A percentile compares a stretch with the other conserved stretches of the same genome.
Conservation (phyloP, 2,888 invertebrate genomes). For the Melikaiella ostensackeni region DNA sequence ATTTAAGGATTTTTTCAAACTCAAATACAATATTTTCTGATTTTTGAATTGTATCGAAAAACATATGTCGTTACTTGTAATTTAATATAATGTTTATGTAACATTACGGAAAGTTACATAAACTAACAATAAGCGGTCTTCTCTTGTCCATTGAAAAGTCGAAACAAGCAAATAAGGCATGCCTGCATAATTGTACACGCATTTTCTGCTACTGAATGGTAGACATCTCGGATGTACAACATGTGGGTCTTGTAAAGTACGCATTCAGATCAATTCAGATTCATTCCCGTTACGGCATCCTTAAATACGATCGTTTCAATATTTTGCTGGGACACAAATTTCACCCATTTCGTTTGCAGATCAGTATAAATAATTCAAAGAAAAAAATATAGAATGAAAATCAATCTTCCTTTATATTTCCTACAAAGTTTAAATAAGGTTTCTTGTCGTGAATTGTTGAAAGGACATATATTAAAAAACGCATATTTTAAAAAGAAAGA, state of each 20-base stretch:
- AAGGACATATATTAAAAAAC: no score
- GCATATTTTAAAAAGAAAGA: no score
- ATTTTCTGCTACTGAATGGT: conserved; percentile 1
- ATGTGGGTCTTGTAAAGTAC: conserved; percentile 23
- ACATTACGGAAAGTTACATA: neutral
- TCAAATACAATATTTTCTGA: no score
- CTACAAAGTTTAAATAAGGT: no score
- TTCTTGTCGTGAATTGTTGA: no score
- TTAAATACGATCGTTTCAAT: neutral
- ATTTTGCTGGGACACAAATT: neutral
- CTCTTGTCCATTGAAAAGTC: neutral
- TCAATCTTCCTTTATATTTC: no score
- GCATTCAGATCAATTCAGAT: conserved; percentile 5
- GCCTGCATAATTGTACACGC: conserved; percentile 5
- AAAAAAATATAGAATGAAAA: neutral
- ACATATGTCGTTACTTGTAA: no score
- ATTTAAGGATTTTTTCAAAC: no score
- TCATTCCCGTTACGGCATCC: neutral
- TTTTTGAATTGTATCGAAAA: no score
- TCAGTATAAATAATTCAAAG: neutral
- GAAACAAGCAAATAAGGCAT: neutral
- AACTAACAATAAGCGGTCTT: neutral
- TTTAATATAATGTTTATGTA: neutral
- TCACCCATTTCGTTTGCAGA: neutral
- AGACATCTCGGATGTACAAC: neutral